phyloP scores from a whole-genome alignment of 1,140 invertebrate genomes.

The Drosophila kurseongensis region DNA sequence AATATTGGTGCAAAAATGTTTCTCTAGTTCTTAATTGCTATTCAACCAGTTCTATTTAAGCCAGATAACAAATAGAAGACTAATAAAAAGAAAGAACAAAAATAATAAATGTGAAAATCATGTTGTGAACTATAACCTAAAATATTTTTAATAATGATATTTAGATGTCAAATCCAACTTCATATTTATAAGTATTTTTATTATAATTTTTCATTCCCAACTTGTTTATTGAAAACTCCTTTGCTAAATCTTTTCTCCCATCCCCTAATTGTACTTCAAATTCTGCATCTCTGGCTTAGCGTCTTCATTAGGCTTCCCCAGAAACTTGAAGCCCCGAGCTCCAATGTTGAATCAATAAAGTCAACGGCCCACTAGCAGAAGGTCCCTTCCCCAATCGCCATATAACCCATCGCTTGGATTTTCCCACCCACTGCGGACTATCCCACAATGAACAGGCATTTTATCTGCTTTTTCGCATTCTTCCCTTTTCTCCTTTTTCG shows the following conservation, averaged over 20 bases:
- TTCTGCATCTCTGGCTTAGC: conserved; percentile 13
- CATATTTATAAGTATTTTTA: not conserved
- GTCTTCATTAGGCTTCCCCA: conserved; percentile 36
- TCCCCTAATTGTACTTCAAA: conserved; percentile 11
- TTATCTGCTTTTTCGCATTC: conserved; percentile 40
- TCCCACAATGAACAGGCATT: conserved; percentile 49
- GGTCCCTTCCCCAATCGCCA: conserved; percentile 1
- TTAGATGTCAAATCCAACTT: too few species aligned
- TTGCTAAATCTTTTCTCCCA: not conserved
- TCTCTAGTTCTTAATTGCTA: too few species aligned
- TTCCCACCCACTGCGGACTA: conserved; percentile 10
- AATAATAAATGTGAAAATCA: too few species aligned
- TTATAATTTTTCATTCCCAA: not conserved
- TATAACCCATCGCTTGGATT: not conserved
- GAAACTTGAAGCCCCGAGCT: conserved; percentile 28
- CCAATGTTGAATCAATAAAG: conserved; percentile 64
- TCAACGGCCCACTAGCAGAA: conserved; percentile 38
- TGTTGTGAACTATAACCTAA: too few species aligned
- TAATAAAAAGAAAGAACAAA: too few species aligned
- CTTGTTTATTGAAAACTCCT: not conserved
- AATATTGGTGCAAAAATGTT: too few species aligned
- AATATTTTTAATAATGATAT: too few species aligned
- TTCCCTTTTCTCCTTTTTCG: conserved; percentile 31
- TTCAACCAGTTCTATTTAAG: too few species aligned
- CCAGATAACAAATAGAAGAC: too few species aligned